Evolutionary conservation across 2,888 invertebrate genomes (phyloP).

Genomic region (Drepana falcataria): DNA sequence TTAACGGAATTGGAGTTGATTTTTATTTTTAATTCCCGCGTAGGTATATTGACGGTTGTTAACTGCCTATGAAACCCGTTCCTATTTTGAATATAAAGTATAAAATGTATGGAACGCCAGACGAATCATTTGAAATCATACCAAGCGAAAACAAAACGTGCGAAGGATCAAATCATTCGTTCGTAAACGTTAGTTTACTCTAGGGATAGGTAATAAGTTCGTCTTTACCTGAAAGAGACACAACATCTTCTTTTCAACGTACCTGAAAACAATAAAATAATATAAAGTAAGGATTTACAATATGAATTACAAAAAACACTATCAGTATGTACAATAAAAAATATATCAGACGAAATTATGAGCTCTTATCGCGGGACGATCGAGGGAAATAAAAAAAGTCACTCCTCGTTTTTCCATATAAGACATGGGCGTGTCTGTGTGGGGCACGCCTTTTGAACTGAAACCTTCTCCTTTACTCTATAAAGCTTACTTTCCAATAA

Average conservation of each 20-base stretch:
- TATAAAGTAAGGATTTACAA: constrained; percentile 17
- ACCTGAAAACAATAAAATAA: constrained; percentile 47
- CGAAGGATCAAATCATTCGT: too few relatives aligned
- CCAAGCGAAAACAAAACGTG: too few relatives aligned
- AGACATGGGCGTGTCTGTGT: constrained; percentile 68
- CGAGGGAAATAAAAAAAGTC: constrained; percentile 55
- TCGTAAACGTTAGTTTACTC: too few relatives aligned
- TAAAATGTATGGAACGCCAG: too few relatives aligned
- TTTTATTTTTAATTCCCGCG: constrained; percentile 25
- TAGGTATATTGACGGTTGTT: too few relatives aligned
- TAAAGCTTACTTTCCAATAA: constrained; percentile 74
- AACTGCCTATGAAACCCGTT: constrained; percentile 7
- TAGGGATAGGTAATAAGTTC: constrained; percentile 11
- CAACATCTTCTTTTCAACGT: constrained; percentile 54
- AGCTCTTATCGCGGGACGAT: constrained; percentile 44
- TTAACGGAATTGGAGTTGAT: constrained; percentile 63
- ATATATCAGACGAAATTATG: constrained; percentile 34
- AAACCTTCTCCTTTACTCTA: constrained; percentile 56
- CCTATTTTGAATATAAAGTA: constrained; percentile 3
- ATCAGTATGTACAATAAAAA: constrained; percentile 38
- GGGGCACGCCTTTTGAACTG: constrained; percentile 60
- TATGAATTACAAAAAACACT: constrained; percentile 22
- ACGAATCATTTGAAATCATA: too few relatives aligned
- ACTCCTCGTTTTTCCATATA: constrained; percentile 67
- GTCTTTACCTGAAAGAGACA: constrained; percentile 59